These are phyloP conservation scores for Drosophila aff. DNA, from an alignment of 1,140 invertebrate genomes.

Conservation along the genomic window DNA sequence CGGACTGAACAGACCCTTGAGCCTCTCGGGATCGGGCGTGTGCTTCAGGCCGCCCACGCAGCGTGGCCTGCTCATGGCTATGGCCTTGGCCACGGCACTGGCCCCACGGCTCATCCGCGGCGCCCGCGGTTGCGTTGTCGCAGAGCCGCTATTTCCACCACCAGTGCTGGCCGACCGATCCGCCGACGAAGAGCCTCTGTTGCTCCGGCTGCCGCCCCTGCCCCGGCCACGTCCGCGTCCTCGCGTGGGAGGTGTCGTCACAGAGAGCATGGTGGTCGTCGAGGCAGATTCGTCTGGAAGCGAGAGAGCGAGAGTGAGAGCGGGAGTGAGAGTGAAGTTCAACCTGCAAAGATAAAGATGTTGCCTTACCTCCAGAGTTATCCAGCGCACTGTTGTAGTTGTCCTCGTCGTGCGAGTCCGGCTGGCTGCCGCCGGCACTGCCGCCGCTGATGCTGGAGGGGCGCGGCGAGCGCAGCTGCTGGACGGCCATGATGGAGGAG, in stretches of 20 bases:
- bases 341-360: no score
- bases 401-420: slow-evolving; percentile 66
- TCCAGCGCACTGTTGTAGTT: slow-evolving; percentile 62
- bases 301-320: not conserved
- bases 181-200: slow-evolving; percentile 31
- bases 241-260: slow-evolving; percentile 48
- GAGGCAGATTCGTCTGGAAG: slow-evolving; percentile 68
- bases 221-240: slow-evolving; percentile 75
- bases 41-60: slow-evolving; percentile 81
- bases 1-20: slow-evolving; percentile 82
- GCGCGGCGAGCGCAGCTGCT: slow-evolving; percentile 66
- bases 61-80: slow-evolving; percentile 73
- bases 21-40: slow-evolving; percentile 76
- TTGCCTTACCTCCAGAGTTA: slow-evolving; percentile 67
- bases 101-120: slow-evolving; percentile 77
- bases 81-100: slow-evolving; percentile 77
- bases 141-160: slow-evolving; percentile 9
- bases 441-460: slow-evolving; percentile 57
- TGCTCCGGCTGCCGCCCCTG: slow-evolving; percentile 50
- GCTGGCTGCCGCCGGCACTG: slow-evolving; percentile 58
- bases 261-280: slow-evolving; percentile 18
- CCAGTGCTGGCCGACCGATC: slow-evolving; percentile 14
- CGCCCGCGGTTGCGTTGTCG: slow-evolving; percentile 47
- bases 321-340: no score
- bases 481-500: slow-evolving; percentile 76